Base-by-base conservation (phyloP, 2,888 invertebrate species). In the Poecilobothrus nobilitatus region DNA sequence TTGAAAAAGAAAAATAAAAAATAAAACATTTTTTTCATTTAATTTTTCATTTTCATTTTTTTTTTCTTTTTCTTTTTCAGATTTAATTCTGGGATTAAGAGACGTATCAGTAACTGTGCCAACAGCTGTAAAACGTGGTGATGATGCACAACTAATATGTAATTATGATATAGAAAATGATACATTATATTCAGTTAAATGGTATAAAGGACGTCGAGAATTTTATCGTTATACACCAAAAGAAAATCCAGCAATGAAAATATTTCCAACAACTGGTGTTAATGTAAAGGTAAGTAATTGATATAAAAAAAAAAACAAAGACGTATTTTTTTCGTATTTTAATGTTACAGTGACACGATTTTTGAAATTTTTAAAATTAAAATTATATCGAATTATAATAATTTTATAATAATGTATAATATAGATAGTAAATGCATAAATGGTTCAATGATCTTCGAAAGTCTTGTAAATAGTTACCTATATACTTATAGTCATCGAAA, bases 121-220 rank as follows among this genome's bases (percentile, higher is more conserved):
- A 65, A 83, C 86, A 69, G 88, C 90, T 4, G 89, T 88, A 65
- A 85, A 87, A 74, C 84, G 87, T 71, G 89, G 89, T 68, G 85
- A 87, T 71, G 85, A 85, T 75, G 89, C 88, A 65, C 84, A 85
- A 75, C 85, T 91, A 78, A 84, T 85, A 76, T 94, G 94, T 83
- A 85, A 87, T 75, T 89, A 93, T 78, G 91, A 93, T 79, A 87
- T 92, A 83, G 90, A 92, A 80, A 88, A 87, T 33, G 89, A 88
- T 65, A 88, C 87, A n/a, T 84, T 94, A 68, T 94, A 94, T 83
- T 87, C 92, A n/a, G 91, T 94, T 71, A 93, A 94, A 83, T 94
- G 92, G 93, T 94, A 93, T 82, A 84, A 92, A 71, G 93, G 93
- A 18, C 86, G 84, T 74, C 85, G 89, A 74, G 94, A 94, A 83